Conservation (phyloP, 2,888 invertebrate genomes). For the Molanna angustata region DNA sequence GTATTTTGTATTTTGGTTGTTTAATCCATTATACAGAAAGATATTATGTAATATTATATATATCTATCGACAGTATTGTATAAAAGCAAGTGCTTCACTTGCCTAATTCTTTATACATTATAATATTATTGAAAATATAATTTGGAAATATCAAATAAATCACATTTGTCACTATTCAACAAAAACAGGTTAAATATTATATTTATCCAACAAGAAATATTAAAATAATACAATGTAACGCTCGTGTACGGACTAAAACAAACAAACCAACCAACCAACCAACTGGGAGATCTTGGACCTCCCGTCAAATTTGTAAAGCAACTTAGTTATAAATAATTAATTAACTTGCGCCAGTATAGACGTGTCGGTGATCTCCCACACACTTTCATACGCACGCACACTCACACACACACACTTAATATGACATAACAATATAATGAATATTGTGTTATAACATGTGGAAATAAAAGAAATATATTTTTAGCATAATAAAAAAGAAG, state of each 20-base stretch:
- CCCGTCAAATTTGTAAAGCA: constrained; percentile 1
- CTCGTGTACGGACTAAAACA: not conserved
- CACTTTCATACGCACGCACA: too few species aligned
- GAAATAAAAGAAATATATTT: constrained; percentile 2
- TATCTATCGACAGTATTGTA: constrained; percentile 18
- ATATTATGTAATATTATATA: too few species aligned
- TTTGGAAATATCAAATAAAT: constrained; percentile 20
- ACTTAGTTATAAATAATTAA: too few species aligned
- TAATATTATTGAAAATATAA: too few species aligned
- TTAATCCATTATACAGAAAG: too few species aligned
- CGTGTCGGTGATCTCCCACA: too few species aligned
- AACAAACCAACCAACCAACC: too few species aligned
- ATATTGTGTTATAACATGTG: constrained; percentile 6
- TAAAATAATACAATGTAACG: constrained; percentile 4
- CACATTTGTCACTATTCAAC: constrained; percentile 18
- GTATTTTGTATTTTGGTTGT: too few species aligned
- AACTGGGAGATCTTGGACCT: not conserved
- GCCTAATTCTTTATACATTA: constrained; percentile 13
- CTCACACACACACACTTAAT: not conserved
- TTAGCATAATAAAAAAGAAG: constrained; percentile 14
- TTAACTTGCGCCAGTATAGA: too few species aligned
- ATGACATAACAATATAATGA: constrained; percentile 1
- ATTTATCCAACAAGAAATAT: constrained; percentile 4
- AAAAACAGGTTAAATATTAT: constrained; percentile 13
- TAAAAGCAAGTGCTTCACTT: constrained; percentile 18